A percentile compares a stretch with the other conserved stretches of the same genome.
Conservation (phyloP, 1,140 invertebrate genomes). For the Drosophila orena region DNA sequence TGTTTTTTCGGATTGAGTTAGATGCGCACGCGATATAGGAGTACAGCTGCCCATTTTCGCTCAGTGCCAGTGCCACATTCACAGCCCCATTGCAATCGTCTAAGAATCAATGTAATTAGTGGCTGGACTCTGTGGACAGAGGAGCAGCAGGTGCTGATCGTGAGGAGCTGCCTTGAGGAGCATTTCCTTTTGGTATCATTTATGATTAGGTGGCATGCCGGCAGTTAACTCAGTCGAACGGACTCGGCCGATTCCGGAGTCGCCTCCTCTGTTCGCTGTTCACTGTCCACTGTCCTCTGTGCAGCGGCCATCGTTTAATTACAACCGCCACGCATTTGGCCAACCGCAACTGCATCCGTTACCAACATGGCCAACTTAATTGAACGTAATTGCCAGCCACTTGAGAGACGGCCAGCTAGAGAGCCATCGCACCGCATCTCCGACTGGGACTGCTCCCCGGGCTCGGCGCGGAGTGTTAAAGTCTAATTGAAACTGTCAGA, state of each 20-base stretch:
- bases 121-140: conserved; percentile 23
- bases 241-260: conserved; percentile 3
- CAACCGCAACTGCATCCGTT: conserved; percentile 68
- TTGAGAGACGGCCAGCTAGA: conserved; percentile 57
- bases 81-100: conserved; percentile 65
- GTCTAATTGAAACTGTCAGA: conserved; percentile 80
- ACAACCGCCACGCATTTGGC: conserved; percentile 58
- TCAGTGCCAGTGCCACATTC: conserved; percentile 13
- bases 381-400: conserved; percentile 81
- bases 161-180: conserved; percentile 51
- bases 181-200: conserved; percentile 82
- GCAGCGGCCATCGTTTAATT: conserved; percentile 71
- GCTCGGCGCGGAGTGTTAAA: conserved; percentile 64
- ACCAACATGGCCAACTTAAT: conserved; percentile 81
- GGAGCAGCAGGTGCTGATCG: conserved; percentile 55
- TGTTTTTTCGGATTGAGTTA: no score
- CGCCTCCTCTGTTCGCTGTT: not conserved
- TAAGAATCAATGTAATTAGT: conserved; percentile 82
- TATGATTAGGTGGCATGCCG: conserved; percentile 82
- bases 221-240: conserved; percentile 60
- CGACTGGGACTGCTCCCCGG: conserved; percentile 15
- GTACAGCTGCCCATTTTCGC: not conserved
- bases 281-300: no score
- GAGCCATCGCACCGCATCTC: conserved; percentile 10
- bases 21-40: no score